Evolutionary conservation across 2,888 invertebrate genomes (phyloP).

Genomic region (Pyrochroa serraticornis): DNA sequence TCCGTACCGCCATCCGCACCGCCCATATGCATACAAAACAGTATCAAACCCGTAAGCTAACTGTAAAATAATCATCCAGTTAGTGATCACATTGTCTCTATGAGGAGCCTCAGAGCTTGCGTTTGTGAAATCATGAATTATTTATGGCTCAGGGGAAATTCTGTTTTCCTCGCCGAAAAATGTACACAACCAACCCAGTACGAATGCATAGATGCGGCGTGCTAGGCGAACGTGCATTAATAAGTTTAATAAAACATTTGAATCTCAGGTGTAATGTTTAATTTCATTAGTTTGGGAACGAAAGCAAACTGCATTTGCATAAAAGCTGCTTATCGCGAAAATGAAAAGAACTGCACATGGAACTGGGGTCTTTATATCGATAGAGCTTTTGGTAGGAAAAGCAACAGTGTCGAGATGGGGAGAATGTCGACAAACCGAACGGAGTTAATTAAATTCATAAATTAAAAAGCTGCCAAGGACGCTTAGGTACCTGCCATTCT

Average conservation of each 20-base stretch:
- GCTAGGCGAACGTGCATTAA: conserved; percentile 28
- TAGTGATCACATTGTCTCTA: conserved; percentile 36
- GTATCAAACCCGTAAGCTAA: conserved; percentile 28
- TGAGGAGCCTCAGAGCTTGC: conserved; percentile 34
- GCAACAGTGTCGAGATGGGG: neutral
- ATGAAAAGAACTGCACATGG: too few relatives aligned
- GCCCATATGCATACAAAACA: conserved; percentile 19
- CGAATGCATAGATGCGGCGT: conserved; percentile 14
- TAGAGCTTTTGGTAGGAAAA: neutral
- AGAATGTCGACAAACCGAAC: neutral
- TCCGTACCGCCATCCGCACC: neutral
- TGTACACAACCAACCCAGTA: conserved; percentile 24
- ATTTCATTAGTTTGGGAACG: conserved; percentile 13
- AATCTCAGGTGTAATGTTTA: conserved; percentile 32
- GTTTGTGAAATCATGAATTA: conserved; percentile 49
- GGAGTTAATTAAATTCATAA: conserved; percentile 6
- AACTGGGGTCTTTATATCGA: neutral
- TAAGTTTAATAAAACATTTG: conserved; percentile 26
- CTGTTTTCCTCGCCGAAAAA: conserved; percentile 38
- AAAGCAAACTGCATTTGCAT: too few relatives aligned
- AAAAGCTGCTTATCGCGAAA: too few relatives aligned
- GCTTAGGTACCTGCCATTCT: conserved; percentile 1
- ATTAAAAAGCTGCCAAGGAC: neutral
- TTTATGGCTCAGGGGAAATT: conserved; percentile 51
- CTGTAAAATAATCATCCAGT: conserved; percentile 45